Base-by-base conservation (phyloP, 1,140 invertebrate genomes). In the Cylas formicarius region DNA sequence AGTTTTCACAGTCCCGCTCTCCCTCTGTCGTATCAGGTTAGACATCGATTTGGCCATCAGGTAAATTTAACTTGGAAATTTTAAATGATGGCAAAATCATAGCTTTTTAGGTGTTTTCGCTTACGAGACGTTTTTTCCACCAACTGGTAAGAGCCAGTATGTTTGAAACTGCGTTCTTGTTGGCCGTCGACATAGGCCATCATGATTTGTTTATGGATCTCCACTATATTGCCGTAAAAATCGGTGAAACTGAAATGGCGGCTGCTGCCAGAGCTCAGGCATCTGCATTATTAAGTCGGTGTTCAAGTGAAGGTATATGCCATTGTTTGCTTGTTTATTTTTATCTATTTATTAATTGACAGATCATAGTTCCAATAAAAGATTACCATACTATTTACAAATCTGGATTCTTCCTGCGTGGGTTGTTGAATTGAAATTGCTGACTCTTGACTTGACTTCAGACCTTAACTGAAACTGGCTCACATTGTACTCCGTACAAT, bases 201-300 rank as follows among this genome's bases (percentile, higher is more conserved):
- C 81, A 83, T 57, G 85, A 88, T 68, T 72, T 87, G 23, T 88
- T 87, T 56, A 78, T 86, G 78, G 87, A 92, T 68, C 75, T 90
- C 26, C 80, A 87, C 60, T 86, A 84, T 66, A 79, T 84, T 47
- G 86, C 87, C 19, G 66, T 77, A 42, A 72, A 77, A 38, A 73
- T 78, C 43, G 77, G 76, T 14, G 78, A 83, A 48, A 69, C 68
- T 9, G 77, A 80, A 50, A 76, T 92, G 57, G 83, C 86, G 1
- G 73, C 72, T 19, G 84, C 85, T 23, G 84, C 88, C 1, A 76
- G 78, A 53, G 73, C 77, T 40, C 85, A 82, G 57, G 86, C 85
- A 4, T 75, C 80, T 27, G 76, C 80, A 50, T 72, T 81, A 43
- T 56, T 80, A 3, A 72, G 69, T 47, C 65, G 73, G 58, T 73